Conservation (phyloP, 1,140 invertebrate genomes). For the Drosophila subpulchrella region DNA sequence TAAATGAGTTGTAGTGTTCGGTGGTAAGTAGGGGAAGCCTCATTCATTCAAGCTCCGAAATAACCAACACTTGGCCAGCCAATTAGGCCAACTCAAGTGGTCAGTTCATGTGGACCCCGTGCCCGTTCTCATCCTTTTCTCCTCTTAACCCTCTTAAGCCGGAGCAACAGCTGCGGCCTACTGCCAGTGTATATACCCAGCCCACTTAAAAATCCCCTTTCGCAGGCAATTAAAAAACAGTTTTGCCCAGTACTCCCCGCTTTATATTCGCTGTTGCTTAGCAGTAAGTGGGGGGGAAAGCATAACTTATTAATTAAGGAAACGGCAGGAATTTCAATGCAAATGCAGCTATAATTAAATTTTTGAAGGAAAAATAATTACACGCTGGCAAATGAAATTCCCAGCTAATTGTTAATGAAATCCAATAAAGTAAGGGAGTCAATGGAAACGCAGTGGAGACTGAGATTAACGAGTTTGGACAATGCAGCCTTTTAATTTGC, state of each 20-base stretch:
- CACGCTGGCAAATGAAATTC: constrained; percentile 32
- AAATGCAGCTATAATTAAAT: constrained; percentile 77
- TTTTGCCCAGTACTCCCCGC: constrained; percentile 24
- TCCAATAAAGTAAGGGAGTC: constrained; percentile 50
- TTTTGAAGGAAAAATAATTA: constrained; percentile 31
- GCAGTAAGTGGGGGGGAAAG: constrained; percentile 17
- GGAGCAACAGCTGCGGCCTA: constrained; percentile 40
- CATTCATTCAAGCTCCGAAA: constrained; percentile 28
- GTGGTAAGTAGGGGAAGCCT: constrained; percentile 11
- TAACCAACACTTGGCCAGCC: constrained; percentile 52
- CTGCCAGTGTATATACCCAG: constrained; percentile 8
- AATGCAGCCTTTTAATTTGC: constrained; percentile 46
- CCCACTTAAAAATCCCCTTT: constrained; percentile 23
- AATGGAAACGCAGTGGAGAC: constrained; percentile 12
- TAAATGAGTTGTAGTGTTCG: constrained; percentile 25
- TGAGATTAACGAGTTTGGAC: not conserved
- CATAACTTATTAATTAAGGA: constrained; percentile 74
- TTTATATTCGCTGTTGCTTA: constrained; percentile 13
- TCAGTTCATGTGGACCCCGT: constrained; percentile 41
- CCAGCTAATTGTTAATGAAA: constrained; percentile 58
- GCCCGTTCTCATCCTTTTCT: constrained; percentile 16
- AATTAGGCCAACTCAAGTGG: constrained; percentile 72
- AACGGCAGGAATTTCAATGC: constrained; percentile 64
- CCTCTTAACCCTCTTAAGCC: constrained; percentile 13
- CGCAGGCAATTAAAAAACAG: constrained; percentile 54